Evolutionary conservation across 2,113 vertebrate genomes (phyloP), one percentile per base, ranked within the genome.

Genomic region (Raja brachyura): DNA sequence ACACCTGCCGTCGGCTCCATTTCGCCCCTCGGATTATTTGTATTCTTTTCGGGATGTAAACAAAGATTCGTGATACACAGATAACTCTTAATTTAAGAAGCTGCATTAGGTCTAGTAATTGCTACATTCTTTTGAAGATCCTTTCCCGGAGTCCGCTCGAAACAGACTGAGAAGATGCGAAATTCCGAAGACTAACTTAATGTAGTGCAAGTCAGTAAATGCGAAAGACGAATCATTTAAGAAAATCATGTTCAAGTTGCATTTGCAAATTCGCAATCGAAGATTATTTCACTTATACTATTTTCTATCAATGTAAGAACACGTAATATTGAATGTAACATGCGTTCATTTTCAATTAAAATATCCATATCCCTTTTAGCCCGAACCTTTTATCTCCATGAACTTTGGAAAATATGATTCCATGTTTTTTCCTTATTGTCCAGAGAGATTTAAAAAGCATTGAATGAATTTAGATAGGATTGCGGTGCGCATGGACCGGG

Each of bases 1-100:
- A 92, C 90, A 92, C 90, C 90, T 92, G 90, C 90, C 70, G 68
- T 68, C 90, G 39, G 68, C 63, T 54, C 90, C 68, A 54, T 48
- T 70, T 73, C 33, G 66, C 31, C 39, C 33, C 88, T 68, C 63
- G 31, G 61, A 70, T 90, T 90, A 70, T 70, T 90, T 90, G 63
- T 90, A 25, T 73, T 70, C 31, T 18, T 92, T 74, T 92, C 90
- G 31, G 33, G 66, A 8, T 92, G 90, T 92, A 92, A 92, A 92
- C 90, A 92, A 73, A 92, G 68, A 48, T 28, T 31, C 66, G 25
- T 9, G 33, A 68, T 28, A 92, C 59, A 31, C 22, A 25, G 90
- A 92, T 20, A 25, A 39, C 63, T n/a, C 28, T 78, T 73, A 73
- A 73, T 2, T 39, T 39, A 8, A 48, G 16, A 90, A 48, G 33